Base-by-base conservation (phyloP, 2,888 invertebrate genomes). In the Argyresthia albistria region DNA sequence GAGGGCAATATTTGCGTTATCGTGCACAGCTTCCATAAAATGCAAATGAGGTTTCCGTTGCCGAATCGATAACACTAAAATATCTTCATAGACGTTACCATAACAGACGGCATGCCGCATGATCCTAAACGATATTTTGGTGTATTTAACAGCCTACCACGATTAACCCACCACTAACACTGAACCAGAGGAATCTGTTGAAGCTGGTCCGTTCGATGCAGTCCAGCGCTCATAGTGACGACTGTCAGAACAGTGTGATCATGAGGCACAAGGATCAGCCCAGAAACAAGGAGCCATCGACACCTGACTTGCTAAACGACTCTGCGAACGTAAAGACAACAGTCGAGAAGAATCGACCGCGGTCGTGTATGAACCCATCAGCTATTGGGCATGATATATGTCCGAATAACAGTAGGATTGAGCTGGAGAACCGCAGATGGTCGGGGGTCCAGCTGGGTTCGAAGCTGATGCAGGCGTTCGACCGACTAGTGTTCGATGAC, bases 391-490 rank as follows among this genome's bases (percentile, higher is more conserved):
- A 89, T 51, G 89, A 89, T 53, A 73, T 88, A 25, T 83, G 86
- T 57, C 84, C 80, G 16, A 82, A 79, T 45, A 83, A 88, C 57
- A 89, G 88, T 65, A 74, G 83, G 56, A 89, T 73, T 55, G 86
- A 76, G 64, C 70, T 71, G 67, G 80, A 73, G 62, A 92, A 91
- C 62, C 92, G 93, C 66, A 88, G 93, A 60, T 94, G 94, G 93
- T 93, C 93, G 46, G 91, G 91, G 42, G 91, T 93, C 43, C 91
- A 93, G 57, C 76, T 92, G 58, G 91, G 91, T 50, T 91, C 93
- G 0, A 93, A 93, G 64, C 80, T 93, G 61, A 92, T 92, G 75
- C 91, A 93, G 64, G 93, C 92, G 3, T 92, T 93, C 62, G 93
- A 93, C 68, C 88, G 92, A 63, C 79, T 93, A 36, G 89, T 89